phyloP scores from a whole-genome alignment of 2,113 vertebrate genomes.

The Anarhynchus alexandrinus region DNA sequence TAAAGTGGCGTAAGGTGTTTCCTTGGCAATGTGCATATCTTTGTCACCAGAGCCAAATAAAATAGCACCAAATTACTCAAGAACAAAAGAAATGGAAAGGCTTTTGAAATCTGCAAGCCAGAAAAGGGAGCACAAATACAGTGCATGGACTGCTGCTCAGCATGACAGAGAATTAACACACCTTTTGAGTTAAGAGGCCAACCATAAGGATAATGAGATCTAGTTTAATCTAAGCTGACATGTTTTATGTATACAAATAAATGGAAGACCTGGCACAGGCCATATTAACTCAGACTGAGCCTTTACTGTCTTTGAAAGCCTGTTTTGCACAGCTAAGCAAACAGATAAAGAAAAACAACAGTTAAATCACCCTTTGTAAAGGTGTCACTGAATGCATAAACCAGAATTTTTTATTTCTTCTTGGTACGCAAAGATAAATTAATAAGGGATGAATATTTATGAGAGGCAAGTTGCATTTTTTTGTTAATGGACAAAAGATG shows the following conservation, averaged over 20 bases:
- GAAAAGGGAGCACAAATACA: neutral
- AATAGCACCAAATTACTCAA: conserved; percentile 24
- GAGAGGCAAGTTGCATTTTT: neutral
- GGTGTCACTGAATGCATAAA: neutral
- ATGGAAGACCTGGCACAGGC: neutral
- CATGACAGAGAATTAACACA: conserved; percentile 26
- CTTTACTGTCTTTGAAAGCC: conserved; percentile 13
- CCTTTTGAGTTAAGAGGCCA: conserved; percentile 42
- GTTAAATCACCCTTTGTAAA: neutral
- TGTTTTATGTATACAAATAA: conserved; percentile 59
- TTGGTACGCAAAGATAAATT: neutral
- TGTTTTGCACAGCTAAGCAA: conserved; percentile 19
- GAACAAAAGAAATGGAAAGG: conserved; percentile 37
- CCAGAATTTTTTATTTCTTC: neutral
- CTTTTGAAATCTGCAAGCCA: conserved; percentile 28
- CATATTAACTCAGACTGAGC: neutral
- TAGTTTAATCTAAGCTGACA: conserved; percentile 45
- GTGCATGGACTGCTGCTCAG: neutral
- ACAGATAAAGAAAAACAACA: neutral
- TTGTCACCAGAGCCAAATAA: conserved; percentile 16
- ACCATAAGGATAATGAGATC: conserved; percentile 48
- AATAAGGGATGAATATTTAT: conserved; percentile 15
- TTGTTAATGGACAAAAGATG: neutral
- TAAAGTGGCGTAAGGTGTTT: neutral
- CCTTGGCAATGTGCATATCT: conserved; percentile 4